Base-by-base conservation (phyloP, 2,113 vertebrate genomes). In the Zingel zingel region DNA sequence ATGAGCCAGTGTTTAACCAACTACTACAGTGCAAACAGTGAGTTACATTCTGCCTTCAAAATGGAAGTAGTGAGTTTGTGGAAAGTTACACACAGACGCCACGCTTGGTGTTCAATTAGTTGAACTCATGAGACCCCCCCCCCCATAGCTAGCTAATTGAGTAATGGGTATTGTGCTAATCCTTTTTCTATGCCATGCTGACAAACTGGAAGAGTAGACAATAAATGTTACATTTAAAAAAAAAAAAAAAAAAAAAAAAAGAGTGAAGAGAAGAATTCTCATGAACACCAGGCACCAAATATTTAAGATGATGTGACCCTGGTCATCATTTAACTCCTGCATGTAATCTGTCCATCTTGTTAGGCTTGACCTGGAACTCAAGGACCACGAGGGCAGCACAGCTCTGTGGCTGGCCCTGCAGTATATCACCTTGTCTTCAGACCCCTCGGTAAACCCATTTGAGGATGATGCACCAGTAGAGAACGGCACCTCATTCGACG, bases 1-100 rank as follows among this genome's bases (percentile, higher is more conserved):
- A 99, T 0, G 98, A 99, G 67, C 94, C 94, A 0, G 98, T 99
- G 7, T 99, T 99, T 95, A 98, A 90, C 73, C 98, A 98, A 86
- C 96, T 99, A 16, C 96, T 99, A 23, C 97, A 97, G 76, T 99
- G 98, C 95, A 98, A 98, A 95, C 97, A 98, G 98, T 99, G 95
- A 95, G 98, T 96, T 45, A n/a, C 0, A 19, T 2, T 67, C 33
- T 69, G 9, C 4, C 30, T 57, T 36, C 2, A 56, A 56, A 21
- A 25, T 69, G 2, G 5, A 68, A 57, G 65, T 27, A 36, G 5
- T 2, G 18, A 33, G 25, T 45, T 57, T 39, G 16, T 47, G 33
- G 12, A n/a, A 25, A 39, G 11, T 56, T 59, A 18, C 62, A 68
- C 23, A 48, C 23, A 56, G 4, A 11, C 10, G 39, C 10, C 12